phyloP scores from a whole-genome alignment of 1,140 invertebrate species.

The Drosophila lacertosa region DNA sequence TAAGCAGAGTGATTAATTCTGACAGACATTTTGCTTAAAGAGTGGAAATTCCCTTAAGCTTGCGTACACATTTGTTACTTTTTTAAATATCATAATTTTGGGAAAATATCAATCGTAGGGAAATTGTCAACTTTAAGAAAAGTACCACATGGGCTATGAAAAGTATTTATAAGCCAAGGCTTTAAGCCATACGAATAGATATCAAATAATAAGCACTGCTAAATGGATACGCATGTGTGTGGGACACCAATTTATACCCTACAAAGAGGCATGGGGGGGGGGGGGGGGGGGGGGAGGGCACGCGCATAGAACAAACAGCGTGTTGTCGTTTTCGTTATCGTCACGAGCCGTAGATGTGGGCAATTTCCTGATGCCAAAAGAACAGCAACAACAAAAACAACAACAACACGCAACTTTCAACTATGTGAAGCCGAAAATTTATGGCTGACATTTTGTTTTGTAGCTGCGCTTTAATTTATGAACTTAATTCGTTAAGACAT shows the following conservation, averaged over 20 bases:
- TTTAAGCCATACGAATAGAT: not conserved
- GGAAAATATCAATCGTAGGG: not conserved
- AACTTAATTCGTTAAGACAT: slow-evolving; percentile 72
- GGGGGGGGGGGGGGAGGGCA: not conserved
- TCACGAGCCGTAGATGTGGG: slow-evolving; percentile 13
- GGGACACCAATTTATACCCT: no score
- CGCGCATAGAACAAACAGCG: not conserved
- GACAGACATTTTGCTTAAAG: no score
- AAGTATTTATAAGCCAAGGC: not conserved
- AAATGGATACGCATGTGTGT: no score
- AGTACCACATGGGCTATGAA: not conserved
- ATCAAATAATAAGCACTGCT: no score
- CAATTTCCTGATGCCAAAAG: slow-evolving; percentile 48
- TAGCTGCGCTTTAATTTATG: slow-evolving; percentile 64
- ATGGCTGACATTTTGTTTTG: slow-evolving; percentile 46
- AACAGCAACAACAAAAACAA: slow-evolving; percentile 27
- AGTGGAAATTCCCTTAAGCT: no score
- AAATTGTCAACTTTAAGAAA: not conserved
- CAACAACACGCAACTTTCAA: slow-evolving; percentile 36
- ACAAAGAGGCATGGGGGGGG: not conserved
- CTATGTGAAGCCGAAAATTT: slow-evolving; percentile 46
- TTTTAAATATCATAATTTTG: no score
- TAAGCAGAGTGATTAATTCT: no score
- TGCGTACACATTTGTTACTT: no score
- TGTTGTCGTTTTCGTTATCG: slow-evolving; percentile 13